Evolutionary conservation across 2,888 invertebrate species (phyloP), one percentile per base, ranked within the genome.

Genomic region (Athetis lepigone): DNA sequence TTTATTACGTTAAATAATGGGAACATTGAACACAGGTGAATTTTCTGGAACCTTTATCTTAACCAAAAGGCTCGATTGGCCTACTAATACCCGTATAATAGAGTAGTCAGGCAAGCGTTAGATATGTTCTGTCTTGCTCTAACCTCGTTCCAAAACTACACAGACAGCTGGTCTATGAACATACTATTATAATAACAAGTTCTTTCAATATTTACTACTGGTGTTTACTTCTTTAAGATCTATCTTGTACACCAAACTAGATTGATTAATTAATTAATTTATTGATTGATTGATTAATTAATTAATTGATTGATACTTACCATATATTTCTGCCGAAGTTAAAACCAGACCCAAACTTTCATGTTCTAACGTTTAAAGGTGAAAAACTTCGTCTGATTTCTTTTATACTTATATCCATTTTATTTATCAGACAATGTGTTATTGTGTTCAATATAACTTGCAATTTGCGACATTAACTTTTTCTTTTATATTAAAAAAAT

Each of bases 381-480:
- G 37, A 56, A 27, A n/a, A 51, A 51, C n/a, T 18, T 52, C 46
- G 63, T 62, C 51, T 56, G 50, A 62, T 54, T 50, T 45, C 19
- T 61, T 70, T 69, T 42, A 39, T 67, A 57, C 37, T 61, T 50
- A 55, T 56, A 52, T 18, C n/a, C 37, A 51, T 57, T 25, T 25
- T 29, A 47, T 54, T 25, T 51, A 57, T 54, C 58, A 66, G 45
- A 58, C 29, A 29, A 43, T 60, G 55, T 64, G 49, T 57, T 64
- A 55, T 36, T 50, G 36, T 51, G 51, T 72, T 75, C 50, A 23
- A 72, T 54, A 23, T 70, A 57, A n/a, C n/a, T n/a, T n/a, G n/a
- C 36, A 47, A 13, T 13, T 23, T 46, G 25, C 49, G 37, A 49
- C 40, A 36, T 61, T 42, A 60, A 67, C 45, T 62, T 43, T 55